Conservation (phyloP, 2,797 vertebrate species). For the Masticophis lateralis region DNA sequence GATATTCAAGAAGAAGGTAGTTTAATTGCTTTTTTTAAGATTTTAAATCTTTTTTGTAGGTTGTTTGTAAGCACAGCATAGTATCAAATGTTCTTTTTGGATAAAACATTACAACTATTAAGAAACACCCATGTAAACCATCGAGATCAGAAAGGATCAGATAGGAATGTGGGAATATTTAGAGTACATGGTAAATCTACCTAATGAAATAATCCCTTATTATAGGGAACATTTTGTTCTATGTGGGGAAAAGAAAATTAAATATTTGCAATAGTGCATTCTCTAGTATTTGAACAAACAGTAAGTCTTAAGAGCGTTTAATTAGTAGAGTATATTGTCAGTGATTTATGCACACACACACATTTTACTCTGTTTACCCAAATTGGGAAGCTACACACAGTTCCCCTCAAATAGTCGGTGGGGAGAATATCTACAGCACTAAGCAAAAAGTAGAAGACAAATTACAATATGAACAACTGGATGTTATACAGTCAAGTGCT, state of each 20-base stretch:
- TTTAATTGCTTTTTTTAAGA: conserved; percentile 14
- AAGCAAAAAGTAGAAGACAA: not conserved
- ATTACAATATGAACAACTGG: not conserved
- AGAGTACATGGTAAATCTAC: too few relatives aligned
- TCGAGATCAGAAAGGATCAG: not conserved
- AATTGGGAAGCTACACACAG: not conserved
- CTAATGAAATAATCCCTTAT: not conserved
- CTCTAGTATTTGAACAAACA: not conserved
- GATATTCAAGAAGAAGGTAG: conserved; percentile 59
- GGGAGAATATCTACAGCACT: not conserved
- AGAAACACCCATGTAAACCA: not conserved
- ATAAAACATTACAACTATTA: not conserved
- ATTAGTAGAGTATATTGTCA: not conserved
- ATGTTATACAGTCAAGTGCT: not conserved
- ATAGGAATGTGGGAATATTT: not conserved
- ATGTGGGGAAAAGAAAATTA: not conserved
- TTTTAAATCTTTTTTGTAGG: not conserved
- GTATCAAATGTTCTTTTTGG: not conserved
- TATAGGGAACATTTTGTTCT: not conserved
- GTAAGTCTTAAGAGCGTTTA: not conserved
- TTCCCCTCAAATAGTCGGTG: not conserved
- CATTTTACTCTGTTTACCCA: not conserved
- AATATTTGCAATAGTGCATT: not conserved
- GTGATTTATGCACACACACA: not conserved
- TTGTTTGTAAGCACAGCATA: not conserved